Conservation (phyloP, 2,113 vertebrate species). For the Xiphorhynchus elegans region DNA sequence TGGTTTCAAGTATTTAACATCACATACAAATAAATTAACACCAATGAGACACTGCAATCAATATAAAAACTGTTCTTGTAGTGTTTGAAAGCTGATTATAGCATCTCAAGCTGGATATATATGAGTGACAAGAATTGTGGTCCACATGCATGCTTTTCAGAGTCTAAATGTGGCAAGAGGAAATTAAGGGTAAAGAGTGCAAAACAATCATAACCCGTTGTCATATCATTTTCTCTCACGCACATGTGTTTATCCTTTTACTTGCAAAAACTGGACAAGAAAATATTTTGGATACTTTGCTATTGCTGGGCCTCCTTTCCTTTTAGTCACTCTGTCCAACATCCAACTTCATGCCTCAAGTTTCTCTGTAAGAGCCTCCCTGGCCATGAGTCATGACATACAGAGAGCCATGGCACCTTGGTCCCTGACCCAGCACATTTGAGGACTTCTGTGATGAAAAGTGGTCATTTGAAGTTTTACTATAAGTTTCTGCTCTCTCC, state of each 20-base stretch:
- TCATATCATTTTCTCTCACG: background rate
- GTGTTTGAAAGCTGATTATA: background rate
- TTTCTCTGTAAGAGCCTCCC: background rate
- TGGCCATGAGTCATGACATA: accelerated
- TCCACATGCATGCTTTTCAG: background rate
- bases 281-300: background rate
- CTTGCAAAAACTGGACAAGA: slow-evolving; percentile 2
- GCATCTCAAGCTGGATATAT: background rate
- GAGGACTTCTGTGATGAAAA: background rate
- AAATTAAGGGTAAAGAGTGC: slow-evolving; percentile 22
- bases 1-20: background rate
- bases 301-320: background rate
- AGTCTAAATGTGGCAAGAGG: slow-evolving; percentile 22
- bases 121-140: background rate
- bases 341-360: accelerated
- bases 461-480: background rate
- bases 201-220: background rate
- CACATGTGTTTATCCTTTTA: slow-evolving; percentile 27
- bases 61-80: background rate
- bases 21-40: background rate
- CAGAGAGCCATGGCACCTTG: accelerated
- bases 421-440: background rate
- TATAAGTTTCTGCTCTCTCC: background rate
- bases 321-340: background rate
- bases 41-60: background rate